A percentile compares a stretch with the other conserved stretches of the same genome.
These are phyloP conservation scores for Nephrotoma flavescens DNA, from an alignment of 2,888 invertebrate species.

Conservation along the genomic window DNA sequence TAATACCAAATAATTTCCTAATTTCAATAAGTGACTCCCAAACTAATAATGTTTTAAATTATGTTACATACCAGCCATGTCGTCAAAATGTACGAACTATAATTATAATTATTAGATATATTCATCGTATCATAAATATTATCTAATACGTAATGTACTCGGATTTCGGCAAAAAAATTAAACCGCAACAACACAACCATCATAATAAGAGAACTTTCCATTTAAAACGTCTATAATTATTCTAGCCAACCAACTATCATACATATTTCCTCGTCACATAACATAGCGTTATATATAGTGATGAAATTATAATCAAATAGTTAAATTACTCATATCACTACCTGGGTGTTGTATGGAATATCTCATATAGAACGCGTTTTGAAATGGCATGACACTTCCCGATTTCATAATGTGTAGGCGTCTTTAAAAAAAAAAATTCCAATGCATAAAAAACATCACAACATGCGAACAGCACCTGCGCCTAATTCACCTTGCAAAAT, in stretches of 20 bases:
- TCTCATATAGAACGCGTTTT: not conserved
- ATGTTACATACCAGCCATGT: no score
- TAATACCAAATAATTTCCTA: no score
- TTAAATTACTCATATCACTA: not conserved
- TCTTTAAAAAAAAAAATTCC: no score
- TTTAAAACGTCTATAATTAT: not conserved
- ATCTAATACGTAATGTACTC: not conserved
- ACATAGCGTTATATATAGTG: not conserved
- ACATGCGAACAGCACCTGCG: no score
- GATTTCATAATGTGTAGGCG: not conserved
- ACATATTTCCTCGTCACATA: not conserved
- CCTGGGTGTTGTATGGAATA: not conserved
- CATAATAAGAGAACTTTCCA: not conserved
- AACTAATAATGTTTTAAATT: no score
- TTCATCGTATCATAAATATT: no score
- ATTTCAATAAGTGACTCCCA: no score
- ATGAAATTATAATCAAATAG: not conserved
- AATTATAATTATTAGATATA: no score
- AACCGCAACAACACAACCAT: not conserved
- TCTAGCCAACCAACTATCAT: not conserved
- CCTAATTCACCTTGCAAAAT: no score
- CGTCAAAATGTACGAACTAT: no score
- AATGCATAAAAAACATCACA: no score
- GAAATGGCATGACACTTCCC: not conserved
- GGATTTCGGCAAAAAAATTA: not conserved